phyloP scores from a whole-genome alignment of 2,797 vertebrate species.

The Manis crassicaudata region DNA sequence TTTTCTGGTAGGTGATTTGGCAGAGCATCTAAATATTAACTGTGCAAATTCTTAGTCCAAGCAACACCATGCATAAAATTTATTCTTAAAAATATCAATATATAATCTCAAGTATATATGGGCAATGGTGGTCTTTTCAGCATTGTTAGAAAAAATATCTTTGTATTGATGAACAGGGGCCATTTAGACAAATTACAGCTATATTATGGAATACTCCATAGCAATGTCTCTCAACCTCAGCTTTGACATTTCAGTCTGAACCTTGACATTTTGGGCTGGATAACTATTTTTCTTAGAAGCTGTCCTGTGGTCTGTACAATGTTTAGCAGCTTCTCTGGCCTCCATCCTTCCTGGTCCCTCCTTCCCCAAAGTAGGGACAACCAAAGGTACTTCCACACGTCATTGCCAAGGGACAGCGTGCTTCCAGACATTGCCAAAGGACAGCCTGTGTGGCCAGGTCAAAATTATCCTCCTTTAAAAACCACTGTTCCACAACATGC shows the following conservation, averaged over 20 bases:
- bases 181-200: conserved; percentile 7
- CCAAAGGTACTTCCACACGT: neutral
- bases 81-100: neutral
- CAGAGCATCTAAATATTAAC: neutral
- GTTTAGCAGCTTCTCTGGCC: neutral
- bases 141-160: neutral
- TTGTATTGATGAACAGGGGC: neutral
- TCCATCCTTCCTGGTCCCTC: neutral
- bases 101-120: neutral
- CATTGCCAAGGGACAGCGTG: neutral
- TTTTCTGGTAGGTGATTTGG: neutral
- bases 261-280: neutral
- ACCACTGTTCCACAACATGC: neutral
- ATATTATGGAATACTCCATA: neutral
- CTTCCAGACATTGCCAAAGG: neutral
- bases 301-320: neutral
- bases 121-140: neutral
- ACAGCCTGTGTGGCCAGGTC: neutral
- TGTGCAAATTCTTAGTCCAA: neutral
- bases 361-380: neutral
- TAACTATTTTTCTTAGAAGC: neutral
- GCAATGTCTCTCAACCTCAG: neutral
- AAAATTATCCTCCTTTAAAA: conserved; percentile 12
- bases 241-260: neutral
- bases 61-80: neutral